Percentiles rank a stretch among this genome's conserved stretches.
Conservation (phyloP, 2,888 invertebrate genomes). For the Eupithecia vulgata region DNA sequence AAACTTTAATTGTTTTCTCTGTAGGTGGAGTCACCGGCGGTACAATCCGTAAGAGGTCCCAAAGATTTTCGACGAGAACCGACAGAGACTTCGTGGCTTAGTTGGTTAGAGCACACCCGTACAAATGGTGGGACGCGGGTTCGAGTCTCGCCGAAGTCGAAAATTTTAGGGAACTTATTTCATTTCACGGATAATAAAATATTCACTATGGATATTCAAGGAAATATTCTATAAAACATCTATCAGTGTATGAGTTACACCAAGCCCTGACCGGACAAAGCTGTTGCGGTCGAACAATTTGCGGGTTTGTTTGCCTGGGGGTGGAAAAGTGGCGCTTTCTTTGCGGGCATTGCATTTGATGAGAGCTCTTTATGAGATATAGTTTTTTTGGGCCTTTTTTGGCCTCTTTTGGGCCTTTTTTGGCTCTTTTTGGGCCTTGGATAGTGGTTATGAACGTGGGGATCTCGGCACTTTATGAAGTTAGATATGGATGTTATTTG, state of each 20-base stretch:
- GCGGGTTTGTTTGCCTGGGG: slow-evolving; percentile 67
- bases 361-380: slow-evolving; percentile 24
- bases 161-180: too few relatives aligned
- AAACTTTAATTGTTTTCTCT: too few relatives aligned
- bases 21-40: too few relatives aligned
- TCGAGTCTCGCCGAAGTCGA: too few relatives aligned
- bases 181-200: too few relatives aligned
- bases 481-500: not conserved
- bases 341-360: slow-evolving; percentile 39
- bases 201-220: too few relatives aligned
- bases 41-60: too few relatives aligned
- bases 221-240: not conserved
- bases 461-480: not conserved
- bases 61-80: too few relatives aligned
- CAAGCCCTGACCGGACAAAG: slow-evolving; percentile 54
- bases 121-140: too few relatives aligned
- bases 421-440: not conserved
- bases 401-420: not conserved
- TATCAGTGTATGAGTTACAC: slow-evolving; percentile 41
- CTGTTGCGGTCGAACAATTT: slow-evolving; percentile 66
- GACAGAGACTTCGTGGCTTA: too few relatives aligned
- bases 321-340: slow-evolving; percentile 62
- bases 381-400: not conserved
- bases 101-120: too few relatives aligned
- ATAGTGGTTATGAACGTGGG: not conserved